A percentile compares a stretch with the other conserved stretches of the same genome.
Conservation (phyloP, 2,113 vertebrate genomes). For the Apus apus region DNA sequence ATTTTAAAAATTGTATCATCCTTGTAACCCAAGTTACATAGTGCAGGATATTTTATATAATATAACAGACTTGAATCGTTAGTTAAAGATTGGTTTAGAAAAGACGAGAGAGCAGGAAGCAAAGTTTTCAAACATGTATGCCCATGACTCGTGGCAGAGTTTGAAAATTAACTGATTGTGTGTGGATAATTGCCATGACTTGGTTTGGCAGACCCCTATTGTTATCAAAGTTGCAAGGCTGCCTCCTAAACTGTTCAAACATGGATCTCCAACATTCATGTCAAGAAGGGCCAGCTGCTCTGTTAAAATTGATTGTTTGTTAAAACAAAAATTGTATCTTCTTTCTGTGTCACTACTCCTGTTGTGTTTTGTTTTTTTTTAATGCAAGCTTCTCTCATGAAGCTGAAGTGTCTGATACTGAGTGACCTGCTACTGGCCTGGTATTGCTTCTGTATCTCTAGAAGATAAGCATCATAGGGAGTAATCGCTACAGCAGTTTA, state of each 20-base stretch:
- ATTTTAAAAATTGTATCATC: slow-evolving; percentile 12
- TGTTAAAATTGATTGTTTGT: slow-evolving; percentile 12
- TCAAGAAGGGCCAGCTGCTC: slow-evolving; percentile 34
- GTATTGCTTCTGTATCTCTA: not conserved
- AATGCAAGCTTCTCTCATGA: not conserved
- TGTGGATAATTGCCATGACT: slow-evolving; percentile 55
- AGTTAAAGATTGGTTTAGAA: slow-evolving; percentile 21
- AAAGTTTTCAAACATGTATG: not conserved
- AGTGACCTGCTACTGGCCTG: not conserved
- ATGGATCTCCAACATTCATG: not conserved
- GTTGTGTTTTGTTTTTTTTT: not conserved
- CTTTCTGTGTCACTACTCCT: not conserved
- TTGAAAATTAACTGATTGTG: slow-evolving; percentile 19
- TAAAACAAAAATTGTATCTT: not conserved
- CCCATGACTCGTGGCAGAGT: not conserved
- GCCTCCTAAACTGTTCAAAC: slow-evolving; percentile 32
- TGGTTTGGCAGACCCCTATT: not conserved
- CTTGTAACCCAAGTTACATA: not conserved
- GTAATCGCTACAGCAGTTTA: not conserved
- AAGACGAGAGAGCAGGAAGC: not conserved
- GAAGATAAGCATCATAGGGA: not conserved
- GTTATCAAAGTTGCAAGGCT: slow-evolving; percentile 15
- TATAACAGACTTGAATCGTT: not conserved
- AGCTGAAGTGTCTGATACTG: not conserved
- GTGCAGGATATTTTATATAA: not conserved